Evolutionary conservation across 2,797 vertebrate genomes (phyloP).

Genomic region (Avahi laniger): DNA sequence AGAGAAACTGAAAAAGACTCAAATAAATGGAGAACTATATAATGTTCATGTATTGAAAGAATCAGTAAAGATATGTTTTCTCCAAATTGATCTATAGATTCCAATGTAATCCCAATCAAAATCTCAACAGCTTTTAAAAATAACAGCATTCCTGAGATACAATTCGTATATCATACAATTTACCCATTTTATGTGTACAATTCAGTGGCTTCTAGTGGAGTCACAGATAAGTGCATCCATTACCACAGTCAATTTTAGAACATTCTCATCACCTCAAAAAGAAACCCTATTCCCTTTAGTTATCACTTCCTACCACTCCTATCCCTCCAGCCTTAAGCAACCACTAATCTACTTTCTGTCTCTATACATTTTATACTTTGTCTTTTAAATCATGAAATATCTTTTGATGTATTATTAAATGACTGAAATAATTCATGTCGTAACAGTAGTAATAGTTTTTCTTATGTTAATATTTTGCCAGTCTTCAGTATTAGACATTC

Average conservation of each 20-base stretch:
- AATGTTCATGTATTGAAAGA: background rate
- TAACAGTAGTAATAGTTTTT: background rate
- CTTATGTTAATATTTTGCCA: background rate
- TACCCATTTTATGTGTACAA: background rate
- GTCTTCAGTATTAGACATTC: background rate
- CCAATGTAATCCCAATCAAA: background rate
- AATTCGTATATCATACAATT: background rate
- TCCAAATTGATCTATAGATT: background rate
- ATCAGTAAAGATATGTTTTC: background rate
- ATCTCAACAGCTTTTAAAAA: background rate
- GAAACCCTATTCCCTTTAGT: background rate
- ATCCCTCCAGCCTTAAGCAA: background rate
- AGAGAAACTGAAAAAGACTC: background rate
- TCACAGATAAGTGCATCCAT: background rate
- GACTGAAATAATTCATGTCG: background rate
- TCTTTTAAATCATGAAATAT: slow-evolving; percentile 9
- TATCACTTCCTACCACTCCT: background rate
- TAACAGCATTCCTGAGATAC: background rate
- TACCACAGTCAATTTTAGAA: background rate
- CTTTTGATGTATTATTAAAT: background rate
- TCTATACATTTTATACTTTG: background rate
- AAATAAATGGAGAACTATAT: background rate
- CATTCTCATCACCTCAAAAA: background rate
- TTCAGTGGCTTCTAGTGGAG: background rate
- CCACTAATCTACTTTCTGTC: background rate